These are phyloP conservation scores for Smutsia temminckii DNA, from an alignment of 2,797 vertebrate genomes.

Conservation along the genomic window DNA sequence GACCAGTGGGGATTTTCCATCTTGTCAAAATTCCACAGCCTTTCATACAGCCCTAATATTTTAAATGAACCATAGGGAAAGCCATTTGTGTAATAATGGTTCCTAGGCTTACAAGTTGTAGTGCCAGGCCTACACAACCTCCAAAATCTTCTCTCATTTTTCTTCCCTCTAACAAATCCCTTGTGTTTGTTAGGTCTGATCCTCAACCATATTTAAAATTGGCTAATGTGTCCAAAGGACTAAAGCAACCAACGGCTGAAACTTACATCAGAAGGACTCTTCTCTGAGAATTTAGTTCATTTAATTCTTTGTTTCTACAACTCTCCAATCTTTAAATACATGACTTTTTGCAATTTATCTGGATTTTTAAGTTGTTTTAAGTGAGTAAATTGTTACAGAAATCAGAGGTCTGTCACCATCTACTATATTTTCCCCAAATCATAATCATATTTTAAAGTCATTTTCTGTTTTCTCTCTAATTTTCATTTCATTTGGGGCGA, in stretches of 20 bases:
- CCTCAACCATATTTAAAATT: not conserved
- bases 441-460: not conserved
- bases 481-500: not conserved
- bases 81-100: not conserved
- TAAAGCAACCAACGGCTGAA: not conserved
- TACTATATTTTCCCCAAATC: not conserved
- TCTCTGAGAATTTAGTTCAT: not conserved
- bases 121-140: not conserved
- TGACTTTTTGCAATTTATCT: not conserved
- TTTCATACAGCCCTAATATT: not conserved
- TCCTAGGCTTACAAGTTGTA: constrained; percentile 18
- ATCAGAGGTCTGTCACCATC: not conserved
- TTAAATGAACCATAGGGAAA: not conserved
- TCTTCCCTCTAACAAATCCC: not conserved
- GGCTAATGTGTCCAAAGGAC: not conserved
- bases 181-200: not conserved
- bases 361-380: not conserved
- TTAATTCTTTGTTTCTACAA: not conserved
- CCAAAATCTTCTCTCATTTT: constrained; percentile 26
- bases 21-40: not conserved
- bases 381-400: not conserved
- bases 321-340: not conserved
- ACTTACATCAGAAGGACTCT: not conserved
- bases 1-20: not conserved
- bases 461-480: not conserved